phyloP scores from a whole-genome alignment of 2,113 vertebrate genomes.

The Ceuthmochares aereus region DNA sequence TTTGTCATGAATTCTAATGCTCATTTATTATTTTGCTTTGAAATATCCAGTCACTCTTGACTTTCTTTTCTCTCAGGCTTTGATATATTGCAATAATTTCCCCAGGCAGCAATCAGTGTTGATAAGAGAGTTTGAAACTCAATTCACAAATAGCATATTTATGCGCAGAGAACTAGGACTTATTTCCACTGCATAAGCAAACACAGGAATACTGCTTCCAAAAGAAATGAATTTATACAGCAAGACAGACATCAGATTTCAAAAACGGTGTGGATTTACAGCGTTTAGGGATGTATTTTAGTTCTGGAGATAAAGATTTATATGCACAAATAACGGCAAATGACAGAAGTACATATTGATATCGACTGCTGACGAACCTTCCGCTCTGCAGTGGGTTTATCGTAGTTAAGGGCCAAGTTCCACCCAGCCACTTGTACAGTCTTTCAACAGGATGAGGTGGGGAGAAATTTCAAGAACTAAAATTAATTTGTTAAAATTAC shows the following conservation, averaged over 20 bases:
- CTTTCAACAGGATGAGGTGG: fast-evolving
- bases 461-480: neutral
- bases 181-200: slow-evolving; percentile 22
- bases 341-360: neutral
- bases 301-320: neutral
- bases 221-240: neutral
- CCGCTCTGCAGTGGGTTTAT: fast-evolving
- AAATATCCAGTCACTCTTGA: slow-evolving; percentile 31
- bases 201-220: neutral
- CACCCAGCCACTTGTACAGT: fast-evolving
- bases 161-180: neutral
- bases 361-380: neutral
- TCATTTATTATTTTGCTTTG: slow-evolving; percentile 54
- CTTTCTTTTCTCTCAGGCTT: slow-evolving; percentile 53
- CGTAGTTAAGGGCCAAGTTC: neutral
- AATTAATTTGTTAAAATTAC: neutral
- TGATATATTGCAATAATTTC: slow-evolving; percentile 64
- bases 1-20: slow-evolving; percentile 59
- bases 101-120: slow-evolving; percentile 61
- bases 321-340: neutral
- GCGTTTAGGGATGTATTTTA: neutral
- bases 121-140: slow-evolving; percentile 56
- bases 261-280: neutral
- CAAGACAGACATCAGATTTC: neutral
- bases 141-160: slow-evolving; percentile 55